Conservation (phyloP, 2,797 vertebrate species). For the Enteromius afrohamiltoni region DNA sequence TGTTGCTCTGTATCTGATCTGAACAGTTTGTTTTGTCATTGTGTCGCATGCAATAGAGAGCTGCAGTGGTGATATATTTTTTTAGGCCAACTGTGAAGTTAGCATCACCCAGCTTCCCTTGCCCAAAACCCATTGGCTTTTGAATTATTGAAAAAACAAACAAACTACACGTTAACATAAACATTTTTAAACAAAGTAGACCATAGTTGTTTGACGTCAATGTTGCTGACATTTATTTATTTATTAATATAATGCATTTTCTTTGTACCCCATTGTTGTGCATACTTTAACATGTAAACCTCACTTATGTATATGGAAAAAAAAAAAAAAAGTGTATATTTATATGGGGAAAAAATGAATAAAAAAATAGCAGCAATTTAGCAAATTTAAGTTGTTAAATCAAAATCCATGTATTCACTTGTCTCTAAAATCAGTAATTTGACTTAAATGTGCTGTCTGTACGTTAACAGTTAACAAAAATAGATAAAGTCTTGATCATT, state of each 20-base stretch:
- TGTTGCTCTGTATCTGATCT: not conserved
- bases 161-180: no score
- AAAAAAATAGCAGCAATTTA: not conserved
- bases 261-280: no score
- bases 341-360: no score
- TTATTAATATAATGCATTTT: no score
- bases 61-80: not conserved
- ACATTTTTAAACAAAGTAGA: not conserved
- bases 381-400: not conserved
- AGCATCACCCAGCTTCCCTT: not conserved
- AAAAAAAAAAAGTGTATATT: no score
- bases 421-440: not conserved
- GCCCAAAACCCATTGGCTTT: not conserved
- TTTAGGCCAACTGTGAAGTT: not conserved
- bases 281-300: no score
- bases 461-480: not conserved
- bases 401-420: not conserved
- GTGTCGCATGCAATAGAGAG: not conserved
- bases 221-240: not conserved
- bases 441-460: not conserved
- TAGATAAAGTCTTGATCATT: not conserved
- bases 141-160: not conserved
- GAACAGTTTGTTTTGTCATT: not conserved
- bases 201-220: not conserved
- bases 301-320: no score